A percentile compares a stretch with the other conserved stretches of the same genome.
Conservation (phyloP, 2,113 vertebrate genomes). For the Actenoides lindsayi region DNA sequence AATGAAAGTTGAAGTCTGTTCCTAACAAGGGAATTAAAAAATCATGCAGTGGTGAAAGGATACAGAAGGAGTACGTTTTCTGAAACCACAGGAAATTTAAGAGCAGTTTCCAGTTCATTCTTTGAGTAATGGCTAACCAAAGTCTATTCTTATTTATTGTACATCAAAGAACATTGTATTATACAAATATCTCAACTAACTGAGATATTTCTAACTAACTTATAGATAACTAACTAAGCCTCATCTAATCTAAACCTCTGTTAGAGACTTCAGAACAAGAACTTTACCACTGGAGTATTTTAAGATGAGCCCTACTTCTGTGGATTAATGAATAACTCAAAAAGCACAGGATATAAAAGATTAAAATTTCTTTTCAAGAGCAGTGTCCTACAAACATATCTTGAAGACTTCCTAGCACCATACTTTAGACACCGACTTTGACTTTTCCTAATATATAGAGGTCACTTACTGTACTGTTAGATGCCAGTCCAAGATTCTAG, state of each 20-base stretch:
- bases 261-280: neutral
- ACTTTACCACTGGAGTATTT: neutral
- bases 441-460: neutral
- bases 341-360: neutral
- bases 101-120: neutral
- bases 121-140: neutral
- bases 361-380: neutral
- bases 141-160: neutral
- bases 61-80: neutral
- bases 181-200: neutral
- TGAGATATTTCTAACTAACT: neutral
- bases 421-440: neutral
- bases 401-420: neutral
- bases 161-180: neutral
- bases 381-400: neutral
- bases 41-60: neutral
- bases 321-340: neutral
- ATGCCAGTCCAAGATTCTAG: slow-evolving; percentile 89
- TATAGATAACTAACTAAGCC: neutral
- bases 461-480: slow-evolving; percentile 80
- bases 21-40: neutral
- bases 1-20: neutral
- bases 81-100: neutral
- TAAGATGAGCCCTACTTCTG: neutral
- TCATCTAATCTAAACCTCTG: neutral